Evolutionary conservation across 1,140 invertebrate genomes (phyloP).

Genomic region (Conus betulinus): DNA sequence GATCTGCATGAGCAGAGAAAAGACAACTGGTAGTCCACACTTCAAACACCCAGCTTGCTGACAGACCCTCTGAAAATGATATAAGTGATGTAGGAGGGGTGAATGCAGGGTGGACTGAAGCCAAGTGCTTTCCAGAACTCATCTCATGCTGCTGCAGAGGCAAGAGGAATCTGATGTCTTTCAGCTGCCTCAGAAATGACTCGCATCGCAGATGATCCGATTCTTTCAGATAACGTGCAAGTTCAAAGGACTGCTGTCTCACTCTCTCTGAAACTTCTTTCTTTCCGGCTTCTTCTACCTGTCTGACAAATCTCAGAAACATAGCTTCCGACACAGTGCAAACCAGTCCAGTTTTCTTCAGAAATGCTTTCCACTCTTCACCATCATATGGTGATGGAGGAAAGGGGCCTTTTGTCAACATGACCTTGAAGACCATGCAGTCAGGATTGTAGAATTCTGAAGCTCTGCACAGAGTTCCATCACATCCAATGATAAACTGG

Average conservation of each 20-base stretch:
- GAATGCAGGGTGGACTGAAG: constrained; percentile 17
- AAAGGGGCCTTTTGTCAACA: neutral
- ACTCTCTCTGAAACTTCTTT: neutral
- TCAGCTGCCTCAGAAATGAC: constrained; percentile 24
- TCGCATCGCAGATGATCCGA: neutral
- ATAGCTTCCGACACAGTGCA: neutral
- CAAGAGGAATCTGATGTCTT: constrained; percentile 45
- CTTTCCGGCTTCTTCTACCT: neutral
- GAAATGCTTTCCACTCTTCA: neutral
- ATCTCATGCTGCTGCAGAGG: constrained; percentile 11
- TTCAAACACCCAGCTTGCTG: neutral
- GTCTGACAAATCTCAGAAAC: constrained; percentile 7
- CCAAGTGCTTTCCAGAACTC: neutral
- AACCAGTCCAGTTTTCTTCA: neutral
- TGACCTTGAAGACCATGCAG: constrained; percentile 8
- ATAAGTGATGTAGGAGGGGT: constrained; percentile 17
- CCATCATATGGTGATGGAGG: neutral
- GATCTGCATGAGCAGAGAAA: constrained; percentile 33
- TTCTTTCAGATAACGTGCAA: neutral
- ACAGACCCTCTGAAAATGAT: constrained; percentile 35
- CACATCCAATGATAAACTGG: neutral
- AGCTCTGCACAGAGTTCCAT: constrained; percentile 15
- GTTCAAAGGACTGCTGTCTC: constrained; percentile 1
- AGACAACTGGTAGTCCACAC: constrained; percentile 49
- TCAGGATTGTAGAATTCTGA: constrained; percentile 2